phyloP scores from a whole-genome alignment of 2,888 invertebrate genomes.

The Sarcophaga carnaria region DNA sequence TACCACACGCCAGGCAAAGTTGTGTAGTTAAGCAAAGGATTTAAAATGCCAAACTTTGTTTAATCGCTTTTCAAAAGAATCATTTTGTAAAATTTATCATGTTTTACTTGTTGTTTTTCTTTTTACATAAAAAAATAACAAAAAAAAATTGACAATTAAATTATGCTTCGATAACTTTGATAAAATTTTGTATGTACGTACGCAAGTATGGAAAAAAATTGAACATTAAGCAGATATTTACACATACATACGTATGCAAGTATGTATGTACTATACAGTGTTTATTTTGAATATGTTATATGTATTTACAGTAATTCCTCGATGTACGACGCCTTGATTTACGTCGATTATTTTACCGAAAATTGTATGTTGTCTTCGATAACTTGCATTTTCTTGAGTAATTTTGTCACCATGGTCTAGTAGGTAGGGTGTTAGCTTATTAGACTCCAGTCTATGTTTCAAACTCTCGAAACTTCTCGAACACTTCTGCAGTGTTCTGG shows the following conservation, averaged over 20 bases:
- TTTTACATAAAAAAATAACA: not conserved
- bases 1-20: not conserved
- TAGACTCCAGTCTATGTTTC: no score
- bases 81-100: not conserved
- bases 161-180: slow-evolving; percentile 15
- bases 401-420: no score
- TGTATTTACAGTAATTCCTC: no score
- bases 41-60: not conserved
- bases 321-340: no score
- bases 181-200: slow-evolving; percentile 4
- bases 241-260: not conserved
- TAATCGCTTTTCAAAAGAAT: slow-evolving; percentile 4
- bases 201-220: not conserved
- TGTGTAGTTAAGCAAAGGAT: slow-evolving; percentile 5
- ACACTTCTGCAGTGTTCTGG: no score
- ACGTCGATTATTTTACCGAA: no score
- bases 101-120: not conserved
- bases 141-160: slow-evolving; percentile 22
- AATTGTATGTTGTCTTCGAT: no score
- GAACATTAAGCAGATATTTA: not conserved
- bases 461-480: no score
- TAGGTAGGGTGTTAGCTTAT: no score
- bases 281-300: no score
- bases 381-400: no score
- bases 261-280: not conserved